A percentile compares a stretch with the other conserved stretches of the same genome.
Evolutionary conservation across 1,140 invertebrate species (phyloP).

Genomic region (Saccostrea echinata): DNA sequence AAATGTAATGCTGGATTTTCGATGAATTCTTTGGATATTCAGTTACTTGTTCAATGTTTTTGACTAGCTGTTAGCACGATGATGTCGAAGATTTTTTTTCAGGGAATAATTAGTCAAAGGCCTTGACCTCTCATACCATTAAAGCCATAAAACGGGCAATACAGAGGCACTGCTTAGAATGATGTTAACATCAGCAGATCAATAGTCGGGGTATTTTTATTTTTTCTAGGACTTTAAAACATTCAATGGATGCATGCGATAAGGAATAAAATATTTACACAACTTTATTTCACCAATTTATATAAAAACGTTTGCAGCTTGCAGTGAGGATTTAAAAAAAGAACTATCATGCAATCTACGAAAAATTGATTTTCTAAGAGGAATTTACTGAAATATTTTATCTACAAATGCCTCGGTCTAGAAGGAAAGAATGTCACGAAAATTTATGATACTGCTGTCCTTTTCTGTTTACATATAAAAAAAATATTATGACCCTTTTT

Average conservation of each 20-base stretch:
- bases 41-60: too few species aligned
- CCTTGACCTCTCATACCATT: slow-evolving; percentile 3
- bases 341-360: not conserved
- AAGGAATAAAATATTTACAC: not conserved
- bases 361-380: not conserved
- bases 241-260: not conserved
- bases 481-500: not conserved
- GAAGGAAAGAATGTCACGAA: not conserved
- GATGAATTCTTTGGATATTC: too few species aligned
- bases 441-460: not conserved
- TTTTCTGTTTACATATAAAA: not conserved
- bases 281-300: not conserved
- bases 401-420: not conserved
- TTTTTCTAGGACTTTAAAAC: not conserved
- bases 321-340: not conserved
- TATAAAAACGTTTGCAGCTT: not conserved
- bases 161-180: not conserved
- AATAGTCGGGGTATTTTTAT: not conserved
- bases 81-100: not conserved
- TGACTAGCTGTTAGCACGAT: too few species aligned
- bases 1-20: too few species aligned
- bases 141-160: slow-evolving; percentile 8
- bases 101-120: not conserved
- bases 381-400: not conserved
- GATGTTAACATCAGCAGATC: slow-evolving; percentile 24